Conservation (phyloP, 2,113 vertebrate species). For the Cryptotis parvus region DNA sequence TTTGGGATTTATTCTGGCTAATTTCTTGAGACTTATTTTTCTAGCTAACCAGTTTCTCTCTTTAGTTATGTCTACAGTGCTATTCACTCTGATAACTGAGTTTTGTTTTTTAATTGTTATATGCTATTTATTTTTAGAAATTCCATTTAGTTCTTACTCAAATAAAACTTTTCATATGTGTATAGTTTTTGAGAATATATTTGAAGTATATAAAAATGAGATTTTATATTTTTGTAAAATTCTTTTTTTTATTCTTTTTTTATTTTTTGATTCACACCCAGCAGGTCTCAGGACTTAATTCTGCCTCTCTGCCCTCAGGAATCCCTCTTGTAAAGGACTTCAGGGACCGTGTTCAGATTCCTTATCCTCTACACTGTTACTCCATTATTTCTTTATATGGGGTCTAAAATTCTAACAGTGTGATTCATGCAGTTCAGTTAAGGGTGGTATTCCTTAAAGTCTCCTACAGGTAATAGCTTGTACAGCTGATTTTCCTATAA, state of each 20-base stretch:
- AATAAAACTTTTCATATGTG: neutral
- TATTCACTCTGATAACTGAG: neutral
- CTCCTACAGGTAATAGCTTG: neutral
- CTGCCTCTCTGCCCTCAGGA: too few relatives aligned
- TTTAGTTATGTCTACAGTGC: neutral
- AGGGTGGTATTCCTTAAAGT: neutral
- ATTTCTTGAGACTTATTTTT: neutral
- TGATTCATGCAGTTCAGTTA: neutral
- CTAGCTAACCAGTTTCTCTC: neutral
- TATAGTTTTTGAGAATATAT: neutral
- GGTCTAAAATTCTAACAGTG: neutral
- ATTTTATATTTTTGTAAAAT: neutral
- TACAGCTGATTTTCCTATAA: neutral
- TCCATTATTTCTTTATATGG: too few relatives aligned
- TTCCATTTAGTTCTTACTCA: neutral
- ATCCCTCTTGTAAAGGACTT: too few relatives aligned
- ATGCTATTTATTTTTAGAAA: conserved; percentile 25
- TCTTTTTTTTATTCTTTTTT: too few relatives aligned
- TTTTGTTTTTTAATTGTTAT: neutral
- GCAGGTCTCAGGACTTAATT: too few relatives aligned
- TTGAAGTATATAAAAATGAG: neutral
- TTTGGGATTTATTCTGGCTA: neutral
- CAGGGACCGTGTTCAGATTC: too few relatives aligned
- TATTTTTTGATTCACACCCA: too few relatives aligned
- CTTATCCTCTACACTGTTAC: neutral